Base-by-base conservation (phyloP, 2,888 invertebrate genomes). In the Andrena bicolor region DNA sequence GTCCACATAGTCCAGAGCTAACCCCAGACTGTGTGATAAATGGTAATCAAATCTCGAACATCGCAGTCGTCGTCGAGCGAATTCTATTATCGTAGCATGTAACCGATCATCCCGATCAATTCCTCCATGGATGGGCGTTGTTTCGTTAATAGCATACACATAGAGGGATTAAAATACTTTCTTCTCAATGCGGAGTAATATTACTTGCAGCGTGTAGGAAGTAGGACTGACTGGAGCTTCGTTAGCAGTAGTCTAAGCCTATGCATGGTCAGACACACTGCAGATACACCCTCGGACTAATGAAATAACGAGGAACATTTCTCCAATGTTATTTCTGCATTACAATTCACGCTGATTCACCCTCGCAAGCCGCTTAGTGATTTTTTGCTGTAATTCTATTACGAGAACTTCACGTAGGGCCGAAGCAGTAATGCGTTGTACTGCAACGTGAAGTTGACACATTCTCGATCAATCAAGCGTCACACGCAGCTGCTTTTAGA, bases 391-490 rank as follows among this genome's bases (percentile, higher is more conserved):
- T 88, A 88, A 89, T 89, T 84, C 88, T 83, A 81, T 88, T 86
- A 86, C 80, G 80, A 80, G 80, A 81, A 69, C 74, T 78, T 84
- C 84, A 76, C 80, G 82, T 80, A 86, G 86, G 80, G 80, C 85
- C 83, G 87, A 90, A 89, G 90, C 90, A 90, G 88, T 88, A 89
- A 89, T 88, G 90, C 90, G 90, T 90, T 90, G 88, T 91, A 89
- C 88, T 91, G 91, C 90, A 92, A 92, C 90, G 90, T 91, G 89
- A 91, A 92, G 92, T 92, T 93, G 93, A 92, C 93, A 91, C 91
- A 93, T 92, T 92, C 92, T 93, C 92, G 88, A 93, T 93, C 93
- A 93, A 92, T 93, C 92, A 92, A 83, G 84, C 90, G 91, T 93
- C 93, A 90, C 70, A 83, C 86, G 83, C 92, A 92, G 92, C 89